Evolutionary conservation across 2,113 vertebrate genomes (phyloP).

Genomic region (Notothenia rossii): DNA sequence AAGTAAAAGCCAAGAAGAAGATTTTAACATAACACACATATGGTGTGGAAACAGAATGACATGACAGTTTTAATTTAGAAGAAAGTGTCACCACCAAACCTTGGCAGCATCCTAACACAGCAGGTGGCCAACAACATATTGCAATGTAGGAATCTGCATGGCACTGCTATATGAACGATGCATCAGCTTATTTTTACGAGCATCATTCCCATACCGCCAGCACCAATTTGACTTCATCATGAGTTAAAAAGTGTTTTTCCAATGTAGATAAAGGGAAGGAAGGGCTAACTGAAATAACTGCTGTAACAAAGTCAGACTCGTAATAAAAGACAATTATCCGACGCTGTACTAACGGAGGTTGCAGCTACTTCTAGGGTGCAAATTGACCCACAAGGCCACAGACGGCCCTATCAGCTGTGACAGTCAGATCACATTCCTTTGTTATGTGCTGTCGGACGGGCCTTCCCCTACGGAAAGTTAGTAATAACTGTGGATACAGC

Average conservation of each 20-base stretch:
- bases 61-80: slow-evolving; percentile 7
- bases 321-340: slow-evolving; percentile 32
- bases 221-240: neutral
- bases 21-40: neutral
- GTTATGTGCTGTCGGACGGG: slow-evolving; percentile 65
- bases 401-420: slow-evolving; percentile 72
- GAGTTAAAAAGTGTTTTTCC: neutral
- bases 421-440: slow-evolving; percentile 72
- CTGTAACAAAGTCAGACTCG: neutral
- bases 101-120: slow-evolving; percentile 3
- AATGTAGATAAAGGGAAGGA: neutral
- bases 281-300: neutral
- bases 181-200: neutral
- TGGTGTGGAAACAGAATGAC: neutral
- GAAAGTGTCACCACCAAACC: slow-evolving; percentile 6
- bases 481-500: slow-evolving; percentile 60
- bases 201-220: neutral
- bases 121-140: neutral
- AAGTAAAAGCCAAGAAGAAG: neutral
- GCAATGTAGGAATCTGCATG: neutral
- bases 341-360: slow-evolving; percentile 34
- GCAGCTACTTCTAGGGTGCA: slow-evolving; percentile 34
- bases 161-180: neutral
- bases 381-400: slow-evolving; percentile 46
- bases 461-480: slow-evolving; percentile 65